Evolutionary conservation across 2,113 vertebrate species (phyloP), one percentile per base, ranked within the genome.

Genomic region (Origma solitaria): DNA sequence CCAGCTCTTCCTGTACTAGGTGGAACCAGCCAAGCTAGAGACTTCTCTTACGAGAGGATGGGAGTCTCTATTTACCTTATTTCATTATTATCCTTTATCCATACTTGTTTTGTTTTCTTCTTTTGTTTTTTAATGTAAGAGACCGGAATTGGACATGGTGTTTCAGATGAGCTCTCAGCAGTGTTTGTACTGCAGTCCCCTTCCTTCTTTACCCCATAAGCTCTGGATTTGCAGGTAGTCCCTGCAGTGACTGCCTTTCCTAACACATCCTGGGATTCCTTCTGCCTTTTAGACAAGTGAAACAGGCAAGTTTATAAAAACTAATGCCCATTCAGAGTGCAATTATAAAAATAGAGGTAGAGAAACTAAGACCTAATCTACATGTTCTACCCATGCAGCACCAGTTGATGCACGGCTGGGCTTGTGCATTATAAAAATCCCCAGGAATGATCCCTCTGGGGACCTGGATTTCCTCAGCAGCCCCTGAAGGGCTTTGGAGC

Each of bases 161-260:
- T n/a, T 87, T 75, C 53, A 64, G 10, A 40, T 25, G 44, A 60
- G 19, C 10, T 31, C 61, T 76, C 27, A 33, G 7, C 15, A 44
- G 50, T 51, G 22, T 83, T 77, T 53, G 23, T 56, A 12, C 37
- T 57, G 5, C 31, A 69, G 38, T 40, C 2, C 21, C 5, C 7
- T 44, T 76, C 2, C 30, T 45, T 50, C 50, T 70, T 23, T 65
- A 40, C 16, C 22, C 10, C 0, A 0, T 5, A 4, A 16, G 6
- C 33, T 57, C 69, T 81, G 11, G 25, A 54, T 75, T 70, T 82
- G 28, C 57, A 82, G n/a, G 51, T 19, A 14, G 19, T 23, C 8
- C 49, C n/a, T 83, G n/a, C 28, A 53, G 42, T 54, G 66, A 68
- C 7, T 11, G 0, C 45, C 12, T 54, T 61, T 33, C 31, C 50